phyloP scores from a whole-genome alignment of 2,797 vertebrate genomes.

The Acrocephalus scirpaceus region DNA sequence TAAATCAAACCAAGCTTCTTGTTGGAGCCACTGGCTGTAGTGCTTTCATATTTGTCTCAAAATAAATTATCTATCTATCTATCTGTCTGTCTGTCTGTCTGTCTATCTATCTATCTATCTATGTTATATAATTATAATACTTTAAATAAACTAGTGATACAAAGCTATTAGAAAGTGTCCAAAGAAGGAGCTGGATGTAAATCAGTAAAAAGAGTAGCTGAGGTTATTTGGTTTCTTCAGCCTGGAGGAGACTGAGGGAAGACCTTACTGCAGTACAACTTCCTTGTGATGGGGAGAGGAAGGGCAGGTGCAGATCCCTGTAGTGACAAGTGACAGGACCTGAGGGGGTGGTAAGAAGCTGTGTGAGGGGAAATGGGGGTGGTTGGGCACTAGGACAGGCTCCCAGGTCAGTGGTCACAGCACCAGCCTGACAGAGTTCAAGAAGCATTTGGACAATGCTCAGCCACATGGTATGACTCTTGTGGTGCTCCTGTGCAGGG shows the following conservation, averaged over 20 bases:
- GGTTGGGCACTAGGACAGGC: not conserved
- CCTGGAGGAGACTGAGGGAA: not conserved
- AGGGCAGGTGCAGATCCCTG: not conserved
- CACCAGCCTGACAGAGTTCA: not conserved
- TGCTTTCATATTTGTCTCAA: not conserved
- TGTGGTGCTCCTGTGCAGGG: not conserved
- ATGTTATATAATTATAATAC: not conserved
- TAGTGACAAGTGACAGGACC: not conserved
- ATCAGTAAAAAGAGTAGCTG: fast-evolving
- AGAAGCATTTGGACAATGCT: not conserved
- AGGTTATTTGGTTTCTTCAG: not conserved
- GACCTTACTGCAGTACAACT: not conserved
- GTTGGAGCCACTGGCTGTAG: not conserved
- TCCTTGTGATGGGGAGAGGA: not conserved
- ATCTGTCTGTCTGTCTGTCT: not conserved
- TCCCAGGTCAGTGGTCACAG: not conserved
- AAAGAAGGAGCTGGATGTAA: not conserved
- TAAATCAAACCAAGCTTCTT: not conserved
- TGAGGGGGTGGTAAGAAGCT: not conserved
- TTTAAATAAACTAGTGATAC: not conserved
- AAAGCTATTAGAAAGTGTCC: not conserved
- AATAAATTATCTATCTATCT: not conserved
- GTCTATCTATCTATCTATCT: too few relatives aligned
- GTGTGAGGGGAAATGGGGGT: fast-evolving
- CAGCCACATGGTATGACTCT: not conserved